Base-by-base conservation (phyloP, 1,140 invertebrate species). In the Heliothis virescens region DNA sequence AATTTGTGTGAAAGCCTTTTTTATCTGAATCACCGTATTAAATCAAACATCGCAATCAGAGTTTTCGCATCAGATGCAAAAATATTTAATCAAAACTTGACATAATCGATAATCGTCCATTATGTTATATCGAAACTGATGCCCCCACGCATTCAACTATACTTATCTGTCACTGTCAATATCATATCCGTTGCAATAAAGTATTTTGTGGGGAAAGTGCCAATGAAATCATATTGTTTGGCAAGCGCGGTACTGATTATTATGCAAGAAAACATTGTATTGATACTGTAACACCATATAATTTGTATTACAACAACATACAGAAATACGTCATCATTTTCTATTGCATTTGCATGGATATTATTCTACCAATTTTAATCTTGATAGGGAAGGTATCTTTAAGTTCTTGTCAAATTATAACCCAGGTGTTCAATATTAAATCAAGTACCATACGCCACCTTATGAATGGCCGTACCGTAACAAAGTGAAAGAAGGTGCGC, bases 401-500 rank as follows among this genome's bases (percentile, higher is more conserved):
- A 0, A 47, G 1, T n/a, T n/a, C 26, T 9, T 11, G 15, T 71
- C 18, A 15, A 5, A 52, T 71, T 4, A 13, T 7, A 47, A 47
- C 67, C 21, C 67, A 71, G 67, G 67, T 71, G 67, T 71, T 71
- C 11, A 26, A 69, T 48, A 52, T 18, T 26, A n/a, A 29, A 52
- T 12, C 29, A 26, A 26, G 26, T 18, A 52, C 50, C 29, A 29
- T 21, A 47, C 48, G 59, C 41, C 21, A 60, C 16, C 16, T 55
- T 41, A 74, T 74, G 34, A 60, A 57, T 60, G 34, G 34, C 21
- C 13, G 55, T 48, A 60, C 57, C 74, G 41, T 63, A 63, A 47
- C 18, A 29, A 78, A 78, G 75, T 78, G 75, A 78, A 78, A 78
- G 75, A 78, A 18, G 59, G 13, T 69, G 29, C 53, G 52, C 52